Percentiles rank a stretch among this genome's conserved stretches.
phyloP scores from a whole-genome alignment of 2,888 invertebrate genomes.

The Cordilura impudica region DNA sequence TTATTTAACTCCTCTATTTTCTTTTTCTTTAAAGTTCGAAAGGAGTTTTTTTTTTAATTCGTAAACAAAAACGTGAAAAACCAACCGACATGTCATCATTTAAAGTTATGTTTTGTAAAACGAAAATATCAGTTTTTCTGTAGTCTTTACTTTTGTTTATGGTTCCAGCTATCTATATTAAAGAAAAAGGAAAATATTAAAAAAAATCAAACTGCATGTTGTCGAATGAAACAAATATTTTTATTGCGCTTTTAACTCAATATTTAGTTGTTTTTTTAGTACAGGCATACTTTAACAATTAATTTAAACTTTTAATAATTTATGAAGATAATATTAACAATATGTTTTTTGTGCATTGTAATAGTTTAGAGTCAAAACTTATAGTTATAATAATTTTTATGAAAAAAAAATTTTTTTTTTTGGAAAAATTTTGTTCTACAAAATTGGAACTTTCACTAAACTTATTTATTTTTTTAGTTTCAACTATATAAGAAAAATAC shows the following conservation, averaged over 20 bases:
- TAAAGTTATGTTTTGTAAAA: too few relatives aligned
- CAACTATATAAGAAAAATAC: background rate
- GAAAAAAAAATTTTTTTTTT: background rate
- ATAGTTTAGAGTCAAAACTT: background rate
- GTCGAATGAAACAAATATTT: background rate
- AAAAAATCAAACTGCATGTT: background rate
- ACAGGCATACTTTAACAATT: background rate
- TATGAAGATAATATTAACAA: background rate
- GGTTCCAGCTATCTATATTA: background rate
- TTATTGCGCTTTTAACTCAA: constrained; percentile 10
- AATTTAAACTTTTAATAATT: background rate
- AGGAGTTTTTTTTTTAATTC: too few relatives aligned
- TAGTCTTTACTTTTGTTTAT: background rate
- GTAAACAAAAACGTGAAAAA: too few relatives aligned
- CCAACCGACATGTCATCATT: too few relatives aligned
- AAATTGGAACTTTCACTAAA: constrained; percentile 14
- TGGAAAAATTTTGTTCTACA: background rate
- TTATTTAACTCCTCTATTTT: too few relatives aligned
- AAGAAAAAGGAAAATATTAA: background rate
- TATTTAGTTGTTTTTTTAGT: background rate
- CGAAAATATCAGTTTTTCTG: too few relatives aligned
- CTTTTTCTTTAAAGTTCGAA: too few relatives aligned
- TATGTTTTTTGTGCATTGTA: background rate
- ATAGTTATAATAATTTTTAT: background rate
- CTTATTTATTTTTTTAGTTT: background rate